A percentile compares a stretch with the other conserved stretches of the same genome.
Conservation (phyloP, 2,113 vertebrate genomes). For the Paralichthys olivaceus region DNA sequence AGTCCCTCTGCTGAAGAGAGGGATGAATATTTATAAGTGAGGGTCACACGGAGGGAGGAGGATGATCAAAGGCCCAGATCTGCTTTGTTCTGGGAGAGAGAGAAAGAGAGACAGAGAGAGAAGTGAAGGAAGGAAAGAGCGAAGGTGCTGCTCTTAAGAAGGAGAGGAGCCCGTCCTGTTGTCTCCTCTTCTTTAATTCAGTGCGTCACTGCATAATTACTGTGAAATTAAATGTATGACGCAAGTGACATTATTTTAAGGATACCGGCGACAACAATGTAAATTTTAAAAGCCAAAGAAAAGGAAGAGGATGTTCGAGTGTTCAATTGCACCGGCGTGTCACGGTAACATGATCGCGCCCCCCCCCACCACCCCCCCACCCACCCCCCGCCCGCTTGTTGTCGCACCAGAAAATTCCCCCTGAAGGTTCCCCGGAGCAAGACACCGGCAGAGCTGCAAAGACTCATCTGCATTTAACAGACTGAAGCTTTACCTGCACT, state of each 20-base stretch:
- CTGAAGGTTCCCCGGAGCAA: constrained; percentile 10
- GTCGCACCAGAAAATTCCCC: constrained; percentile 1
- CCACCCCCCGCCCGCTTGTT: background rate
- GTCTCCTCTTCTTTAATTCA: background rate
- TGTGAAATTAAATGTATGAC: background rate
- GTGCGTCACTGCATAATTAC: constrained; percentile 1
- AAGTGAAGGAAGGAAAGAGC: constrained; percentile 14
- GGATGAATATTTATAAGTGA: constrained; percentile 73
- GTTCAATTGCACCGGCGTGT: background rate
- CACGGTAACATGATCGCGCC: background rate
- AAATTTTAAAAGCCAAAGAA: constrained; percentile 2
- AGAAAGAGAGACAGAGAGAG: constrained; percentile 10
- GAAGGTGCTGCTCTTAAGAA: background rate
- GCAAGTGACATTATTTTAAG: background rate
- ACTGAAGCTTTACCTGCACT: background rate
- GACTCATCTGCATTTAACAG: background rate
- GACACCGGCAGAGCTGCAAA: background rate
- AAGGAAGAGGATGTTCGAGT: background rate
- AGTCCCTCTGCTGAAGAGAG: constrained; percentile 46
- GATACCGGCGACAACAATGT: background rate
- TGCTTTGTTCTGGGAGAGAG: constrained; percentile 65
- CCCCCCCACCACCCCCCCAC: background rate
- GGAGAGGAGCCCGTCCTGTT: background rate
- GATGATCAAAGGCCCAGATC: constrained; percentile 66
- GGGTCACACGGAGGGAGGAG: constrained; percentile 58